These are phyloP conservation scores for Drosophila seguyi DNA, from an alignment of 1,140 invertebrate genomes.

Conservation along the genomic window DNA sequence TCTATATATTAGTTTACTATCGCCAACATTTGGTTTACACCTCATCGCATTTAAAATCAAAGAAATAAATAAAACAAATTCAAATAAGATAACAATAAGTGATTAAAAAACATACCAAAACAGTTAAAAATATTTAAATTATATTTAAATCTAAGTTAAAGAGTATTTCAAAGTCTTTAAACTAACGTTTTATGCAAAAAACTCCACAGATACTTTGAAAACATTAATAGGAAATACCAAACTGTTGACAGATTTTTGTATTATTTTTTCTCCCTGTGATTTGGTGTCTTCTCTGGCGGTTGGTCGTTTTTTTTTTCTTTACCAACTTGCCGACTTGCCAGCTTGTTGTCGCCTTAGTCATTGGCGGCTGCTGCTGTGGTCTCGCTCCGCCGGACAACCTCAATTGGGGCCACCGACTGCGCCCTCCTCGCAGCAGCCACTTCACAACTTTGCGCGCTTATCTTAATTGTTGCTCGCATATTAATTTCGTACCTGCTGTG, in stretches of 20 bases:
- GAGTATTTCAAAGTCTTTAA: neutral
- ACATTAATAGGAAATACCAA: constrained; percentile 5
- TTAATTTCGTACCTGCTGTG: constrained; percentile 84
- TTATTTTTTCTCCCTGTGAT: constrained; percentile 16
- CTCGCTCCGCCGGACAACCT: constrained; percentile 10
- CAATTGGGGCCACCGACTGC: constrained; percentile 70
- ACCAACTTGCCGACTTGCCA: constrained; percentile 37
- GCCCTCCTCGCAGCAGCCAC: constrained; percentile 62
- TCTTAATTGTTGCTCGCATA: constrained; percentile 85
- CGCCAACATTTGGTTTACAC: too few species aligned
- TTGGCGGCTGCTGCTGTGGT: constrained; percentile 51
- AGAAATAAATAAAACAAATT: neutral
- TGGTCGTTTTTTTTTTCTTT: constrained; percentile 26
- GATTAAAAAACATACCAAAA: neutral
- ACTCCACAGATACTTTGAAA: neutral
- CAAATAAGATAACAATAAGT: neutral
- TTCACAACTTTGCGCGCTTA: constrained; percentile 83
- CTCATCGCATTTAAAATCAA: too few species aligned
- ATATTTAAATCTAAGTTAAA: neutral
- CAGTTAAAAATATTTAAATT: neutral
- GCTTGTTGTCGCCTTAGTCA: constrained; percentile 67
- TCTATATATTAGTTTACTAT: too few species aligned
- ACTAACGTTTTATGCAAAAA: too few species aligned
- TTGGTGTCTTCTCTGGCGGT: constrained; percentile 11
- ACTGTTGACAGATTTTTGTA: neutral